These are phyloP conservation scores for Hephaestus fuliginosus DNA, from an alignment of 2,797 vertebrate genomes.

Conservation along the genomic window DNA sequence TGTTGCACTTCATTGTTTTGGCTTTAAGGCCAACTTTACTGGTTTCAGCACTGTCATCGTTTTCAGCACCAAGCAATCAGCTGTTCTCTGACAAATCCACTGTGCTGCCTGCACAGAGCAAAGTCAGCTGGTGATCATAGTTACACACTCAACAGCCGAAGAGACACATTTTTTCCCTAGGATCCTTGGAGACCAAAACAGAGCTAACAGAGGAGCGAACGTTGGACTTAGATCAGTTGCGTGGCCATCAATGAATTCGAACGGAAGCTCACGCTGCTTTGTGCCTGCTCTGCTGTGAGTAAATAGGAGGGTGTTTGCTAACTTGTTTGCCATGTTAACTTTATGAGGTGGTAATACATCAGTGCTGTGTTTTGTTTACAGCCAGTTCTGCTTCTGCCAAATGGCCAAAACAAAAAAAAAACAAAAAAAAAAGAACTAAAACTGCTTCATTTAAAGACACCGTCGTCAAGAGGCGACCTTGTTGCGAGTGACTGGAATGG, in stretches of 20 bases:
- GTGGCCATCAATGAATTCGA: too few species aligned
- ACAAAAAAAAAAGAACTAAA: background rate
- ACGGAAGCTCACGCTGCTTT: too few species aligned
- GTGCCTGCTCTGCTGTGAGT: too few species aligned
- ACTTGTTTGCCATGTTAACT: background rate
- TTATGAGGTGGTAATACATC: background rate
- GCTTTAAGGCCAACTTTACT: background rate
- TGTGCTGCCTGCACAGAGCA: background rate
- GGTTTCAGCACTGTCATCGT: background rate
- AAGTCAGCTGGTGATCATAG: background rate
- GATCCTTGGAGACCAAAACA: slow-evolving; percentile 2
- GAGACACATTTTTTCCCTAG: background rate
- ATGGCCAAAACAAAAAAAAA: background rate
- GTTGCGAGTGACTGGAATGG: too few species aligned
- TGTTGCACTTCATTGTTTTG: slow-evolving; percentile 2
- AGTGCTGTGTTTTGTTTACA: background rate
- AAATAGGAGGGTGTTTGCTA: background rate
- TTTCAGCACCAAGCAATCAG: background rate
- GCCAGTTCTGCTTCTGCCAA: background rate
- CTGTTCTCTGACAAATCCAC: background rate
- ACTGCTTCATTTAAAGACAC: background rate
- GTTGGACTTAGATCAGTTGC: background rate
- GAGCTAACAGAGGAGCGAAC: background rate
- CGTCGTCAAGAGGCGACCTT: too few species aligned
- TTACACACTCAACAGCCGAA: background rate